phyloP scores from a whole-genome alignment of 2,888 invertebrate genomes.

The Stenchaetothrips biformis region DNA sequence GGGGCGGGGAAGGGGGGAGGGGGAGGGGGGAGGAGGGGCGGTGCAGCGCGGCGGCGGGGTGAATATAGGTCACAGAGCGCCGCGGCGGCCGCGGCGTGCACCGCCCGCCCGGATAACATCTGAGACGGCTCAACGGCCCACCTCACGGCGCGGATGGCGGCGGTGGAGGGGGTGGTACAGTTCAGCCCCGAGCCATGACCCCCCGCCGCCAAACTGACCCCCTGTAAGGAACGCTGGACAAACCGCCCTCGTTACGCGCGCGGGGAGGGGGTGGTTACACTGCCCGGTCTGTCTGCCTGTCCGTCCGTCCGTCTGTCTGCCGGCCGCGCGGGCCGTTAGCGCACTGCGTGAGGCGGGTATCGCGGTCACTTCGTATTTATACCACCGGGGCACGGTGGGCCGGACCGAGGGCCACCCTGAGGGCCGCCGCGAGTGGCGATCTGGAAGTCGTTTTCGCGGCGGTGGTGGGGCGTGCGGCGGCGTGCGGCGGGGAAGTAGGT shows the following conservation, averaged over 20 bases:
- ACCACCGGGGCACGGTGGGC: not conserved
- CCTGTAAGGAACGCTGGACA: too few species aligned
- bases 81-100: not conserved
- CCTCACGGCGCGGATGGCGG: not conserved
- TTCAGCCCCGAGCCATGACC: not conserved
- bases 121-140: not conserved
- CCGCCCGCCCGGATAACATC: not conserved
- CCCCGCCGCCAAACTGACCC: not conserved
- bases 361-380: too few species aligned
- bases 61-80: not conserved
- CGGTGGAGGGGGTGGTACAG: not conserved
- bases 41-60: not conserved
- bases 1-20: too few species aligned
- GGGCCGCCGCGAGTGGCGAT: not conserved
- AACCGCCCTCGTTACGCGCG: too few species aligned
- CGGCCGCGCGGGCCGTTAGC: too few species aligned
- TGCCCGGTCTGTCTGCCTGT: too few species aligned
- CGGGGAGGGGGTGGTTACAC: too few species aligned
- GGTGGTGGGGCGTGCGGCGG: not conserved
- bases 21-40: not conserved
- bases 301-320: too few species aligned
- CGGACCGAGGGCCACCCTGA: not conserved
- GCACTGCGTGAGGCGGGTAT: too few species aligned
- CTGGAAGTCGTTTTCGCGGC: not conserved
- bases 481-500: not conserved